A percentile compares a stretch with the other conserved stretches of the same genome.
phyloP scores from a whole-genome alignment of 2,888 invertebrate genomes.

The Schrankia costaestrigalis region DNA sequence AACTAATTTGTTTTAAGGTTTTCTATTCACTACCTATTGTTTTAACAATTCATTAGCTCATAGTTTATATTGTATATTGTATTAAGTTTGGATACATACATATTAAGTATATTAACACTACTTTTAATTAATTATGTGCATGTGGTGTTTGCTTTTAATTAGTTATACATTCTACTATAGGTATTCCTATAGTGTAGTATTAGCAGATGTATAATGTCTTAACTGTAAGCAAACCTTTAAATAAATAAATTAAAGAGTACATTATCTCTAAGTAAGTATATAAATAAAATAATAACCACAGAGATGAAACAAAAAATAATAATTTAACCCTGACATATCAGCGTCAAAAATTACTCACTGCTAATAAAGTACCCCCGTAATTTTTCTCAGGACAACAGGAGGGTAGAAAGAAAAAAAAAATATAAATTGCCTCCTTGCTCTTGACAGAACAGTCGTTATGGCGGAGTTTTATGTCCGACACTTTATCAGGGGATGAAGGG shows the following conservation, averaged over 20 bases:
- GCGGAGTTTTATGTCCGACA: constrained; percentile 58
- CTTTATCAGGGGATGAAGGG: constrained; percentile 61
- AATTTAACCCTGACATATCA: constrained; percentile 17
- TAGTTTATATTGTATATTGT: too few species aligned
- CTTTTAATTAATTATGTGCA: not conserved
- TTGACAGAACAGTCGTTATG: constrained; percentile 68
- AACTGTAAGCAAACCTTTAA: too few species aligned
- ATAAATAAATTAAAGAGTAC: not conserved
- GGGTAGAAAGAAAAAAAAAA: constrained; percentile 35
- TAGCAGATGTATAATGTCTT: too few species aligned
- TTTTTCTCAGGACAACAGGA: constrained; percentile 38
- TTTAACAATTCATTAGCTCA: too few species aligned
- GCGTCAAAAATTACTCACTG: constrained; percentile 43
- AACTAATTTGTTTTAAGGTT: too few species aligned
- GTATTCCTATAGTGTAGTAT: too few species aligned
- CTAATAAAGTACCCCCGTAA: constrained; percentile 43
- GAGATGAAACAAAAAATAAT: constrained; percentile 11
- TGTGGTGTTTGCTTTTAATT: too few species aligned
- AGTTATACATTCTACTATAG: too few species aligned
- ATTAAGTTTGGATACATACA: too few species aligned
- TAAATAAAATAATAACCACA: not conserved
- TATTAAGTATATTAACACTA: not conserved
- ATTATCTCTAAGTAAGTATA: not conserved
- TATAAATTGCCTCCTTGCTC: constrained; percentile 63
- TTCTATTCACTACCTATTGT: too few species aligned